Evolutionary conservation across 2,113 vertebrate species (phyloP), one percentile per base, ranked within the genome.

Genomic region (Stigmatopora argus): DNA sequence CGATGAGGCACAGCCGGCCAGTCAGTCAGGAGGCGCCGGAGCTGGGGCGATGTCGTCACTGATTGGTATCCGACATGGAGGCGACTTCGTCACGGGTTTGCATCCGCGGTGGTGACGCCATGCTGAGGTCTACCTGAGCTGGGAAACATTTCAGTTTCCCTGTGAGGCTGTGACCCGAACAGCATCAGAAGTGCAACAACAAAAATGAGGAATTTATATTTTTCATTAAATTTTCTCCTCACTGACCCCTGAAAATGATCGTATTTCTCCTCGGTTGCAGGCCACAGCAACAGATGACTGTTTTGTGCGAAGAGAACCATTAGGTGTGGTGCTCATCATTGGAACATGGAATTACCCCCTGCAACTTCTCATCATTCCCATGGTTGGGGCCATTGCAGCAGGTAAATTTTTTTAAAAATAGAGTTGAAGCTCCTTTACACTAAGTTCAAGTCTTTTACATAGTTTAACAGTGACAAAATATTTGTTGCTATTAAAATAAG

Each of bases 301-400:
- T 75, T 90, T 82, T 61, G 64, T 92, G 0, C 85, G 72, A 46
- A 84, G 80, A 64, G 83, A 89, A 46, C 89, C 91, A 0, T 72
- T 92, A 4, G 90, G 91, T 19, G 87, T 92, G 0, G 90, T 92
- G 44, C 75, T 92, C 59, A 85, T 92, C 64, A 92, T 92, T 0
- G 90, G 85, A 0, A 41, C 90, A 0, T 92, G 91, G 91, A 92
- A 92, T 76, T 92, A 92, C 70, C 91, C 91, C 3, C 55, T 92
- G 17, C 90, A 92, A 0, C 87, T 92, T 1, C 72, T 89, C 7
- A 0, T 92, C 1, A 1, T 71, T 21, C 91, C 90, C 13, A 41
- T 92, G 70, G 62, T 91, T 41, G 87, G 48, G 41, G 90, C 90
- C 72, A 91, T 92, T 19, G 87, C 90, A 74, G 91, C 90, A 85